These are phyloP conservation scores for Vireo altiloquus DNA, from an alignment of 2,113 vertebrate species.

Conservation along the genomic window DNA sequence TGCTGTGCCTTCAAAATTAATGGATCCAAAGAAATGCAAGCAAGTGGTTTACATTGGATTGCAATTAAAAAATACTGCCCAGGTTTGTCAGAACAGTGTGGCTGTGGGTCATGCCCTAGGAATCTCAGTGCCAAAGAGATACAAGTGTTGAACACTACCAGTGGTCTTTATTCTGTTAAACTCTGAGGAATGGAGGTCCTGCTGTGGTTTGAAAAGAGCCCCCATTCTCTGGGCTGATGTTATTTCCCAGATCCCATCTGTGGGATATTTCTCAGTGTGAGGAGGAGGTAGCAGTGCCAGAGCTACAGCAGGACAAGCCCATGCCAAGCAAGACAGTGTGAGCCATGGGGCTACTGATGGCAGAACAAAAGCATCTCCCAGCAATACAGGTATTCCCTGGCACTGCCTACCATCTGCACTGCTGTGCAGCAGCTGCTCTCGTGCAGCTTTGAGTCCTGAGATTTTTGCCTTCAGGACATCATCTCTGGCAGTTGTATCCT, in stretches of 20 bases:
- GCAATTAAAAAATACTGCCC: neutral
- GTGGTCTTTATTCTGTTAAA: fast-evolving
- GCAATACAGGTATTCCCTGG: neutral
- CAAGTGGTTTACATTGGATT: neutral
- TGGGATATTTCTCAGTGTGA: neutral
- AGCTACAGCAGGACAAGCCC: neutral
- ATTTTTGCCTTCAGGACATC: neutral
- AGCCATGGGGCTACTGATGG: neutral
- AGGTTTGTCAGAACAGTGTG: neutral
- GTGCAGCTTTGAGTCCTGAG: neutral
- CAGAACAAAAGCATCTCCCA: neutral
- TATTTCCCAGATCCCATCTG: neutral
- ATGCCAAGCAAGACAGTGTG: fast-evolving
- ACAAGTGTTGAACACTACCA: fast-evolving
- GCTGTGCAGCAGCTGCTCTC: neutral
- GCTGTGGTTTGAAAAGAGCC: fast-evolving
- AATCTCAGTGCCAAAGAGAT: neutral
- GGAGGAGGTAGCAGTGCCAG: neutral
- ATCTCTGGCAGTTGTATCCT: neutral
- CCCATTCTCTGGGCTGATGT: neutral
- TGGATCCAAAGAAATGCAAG: neutral
- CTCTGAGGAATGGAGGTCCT: neutral
- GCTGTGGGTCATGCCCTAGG: fast-evolving
- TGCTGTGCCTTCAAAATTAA: neutral
- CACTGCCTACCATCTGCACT: neutral